These are phyloP conservation scores for Callionymus lyra DNA, from an alignment of 2,113 vertebrate species.

Conservation along the genomic window DNA sequence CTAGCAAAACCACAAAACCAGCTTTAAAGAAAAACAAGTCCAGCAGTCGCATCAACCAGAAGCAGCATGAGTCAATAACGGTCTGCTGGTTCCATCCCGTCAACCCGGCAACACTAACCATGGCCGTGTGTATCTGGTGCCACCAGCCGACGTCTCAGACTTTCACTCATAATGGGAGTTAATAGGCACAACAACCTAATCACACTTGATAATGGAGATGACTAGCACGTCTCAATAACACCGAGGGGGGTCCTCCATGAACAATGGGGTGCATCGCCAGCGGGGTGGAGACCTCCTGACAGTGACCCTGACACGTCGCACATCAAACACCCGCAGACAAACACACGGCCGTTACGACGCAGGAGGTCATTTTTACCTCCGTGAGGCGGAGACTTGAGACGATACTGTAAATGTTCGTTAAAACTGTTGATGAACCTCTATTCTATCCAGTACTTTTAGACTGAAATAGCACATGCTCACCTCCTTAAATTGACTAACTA, in stretches of 20 bases:
- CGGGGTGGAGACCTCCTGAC: constrained; percentile 47
- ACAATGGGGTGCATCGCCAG: constrained; percentile 40
- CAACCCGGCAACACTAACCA: no score
- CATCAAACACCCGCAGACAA: constrained; percentile 42
- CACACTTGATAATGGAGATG: constrained; percentile 49
- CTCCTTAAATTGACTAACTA: no score
- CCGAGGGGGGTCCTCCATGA: constrained; percentile 43
- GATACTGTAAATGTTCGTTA: no score
- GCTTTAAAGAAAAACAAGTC: no score
- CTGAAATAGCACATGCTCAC: no score
- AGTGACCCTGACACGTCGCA: constrained; percentile 46
- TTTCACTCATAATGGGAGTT: constrained; percentile 49
- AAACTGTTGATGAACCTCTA: no score
- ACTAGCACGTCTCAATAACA: constrained; percentile 51
- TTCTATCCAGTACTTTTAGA: no score
- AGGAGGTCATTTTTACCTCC: constrained; percentile 14
- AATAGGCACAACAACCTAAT: constrained; percentile 62
- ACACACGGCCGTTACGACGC: constrained; percentile 13
- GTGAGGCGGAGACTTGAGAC: no score
- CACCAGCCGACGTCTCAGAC: constrained; percentile 39
- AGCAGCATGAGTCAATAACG: no score
- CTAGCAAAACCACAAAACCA: no score
- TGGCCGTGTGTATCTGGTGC: background rate
- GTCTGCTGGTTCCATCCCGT: no score
- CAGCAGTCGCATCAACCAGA: no score